Conservation (phyloP, 2,888 invertebrate genomes). For the Endotricha flammealis region DNA sequence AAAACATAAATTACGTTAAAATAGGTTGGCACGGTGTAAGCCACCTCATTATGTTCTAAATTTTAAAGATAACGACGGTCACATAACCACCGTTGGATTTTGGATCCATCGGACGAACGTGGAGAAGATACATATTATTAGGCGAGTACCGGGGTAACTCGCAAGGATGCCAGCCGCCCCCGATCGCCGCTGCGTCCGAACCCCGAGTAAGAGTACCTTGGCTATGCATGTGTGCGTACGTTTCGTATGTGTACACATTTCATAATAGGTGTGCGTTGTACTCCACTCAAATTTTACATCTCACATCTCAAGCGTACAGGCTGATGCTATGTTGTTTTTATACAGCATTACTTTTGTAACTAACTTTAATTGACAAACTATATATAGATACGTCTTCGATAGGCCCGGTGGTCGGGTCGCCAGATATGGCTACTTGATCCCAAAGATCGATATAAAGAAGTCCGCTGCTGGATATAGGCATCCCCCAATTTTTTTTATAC, state of each 20-base stretch:
- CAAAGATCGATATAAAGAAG: too few species aligned
- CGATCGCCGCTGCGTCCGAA: slow-evolving; percentile 62
- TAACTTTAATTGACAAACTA: too few species aligned
- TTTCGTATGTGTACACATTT: slow-evolving; percentile 57
- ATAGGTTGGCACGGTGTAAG: too few species aligned
- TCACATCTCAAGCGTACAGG: slow-evolving; percentile 62
- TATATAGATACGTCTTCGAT: too few species aligned
- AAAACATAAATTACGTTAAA: too few species aligned
- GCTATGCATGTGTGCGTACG: slow-evolving; percentile 36
- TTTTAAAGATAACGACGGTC: not conserved
- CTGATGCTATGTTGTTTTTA: slow-evolving; percentile 22
- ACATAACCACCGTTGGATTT: slow-evolving; percentile 54
- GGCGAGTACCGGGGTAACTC: slow-evolving; percentile 66
- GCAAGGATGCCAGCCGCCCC: slow-evolving; percentile 57
- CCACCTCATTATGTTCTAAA: not conserved
- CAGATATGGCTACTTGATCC: too few species aligned
- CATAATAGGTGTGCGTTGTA: slow-evolving; percentile 71
- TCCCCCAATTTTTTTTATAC: too few species aligned
- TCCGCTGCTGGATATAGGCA: too few species aligned
- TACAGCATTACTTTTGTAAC: too few species aligned
- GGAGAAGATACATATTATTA: slow-evolving; percentile 74
- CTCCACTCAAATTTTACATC: slow-evolving; percentile 75
- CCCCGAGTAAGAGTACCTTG: too few species aligned
- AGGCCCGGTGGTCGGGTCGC: too few species aligned
- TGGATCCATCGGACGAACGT: slow-evolving; percentile 36